phyloP scores from a whole-genome alignment of 1,140 invertebrate genomes.

The Penaeus indicus region DNA sequence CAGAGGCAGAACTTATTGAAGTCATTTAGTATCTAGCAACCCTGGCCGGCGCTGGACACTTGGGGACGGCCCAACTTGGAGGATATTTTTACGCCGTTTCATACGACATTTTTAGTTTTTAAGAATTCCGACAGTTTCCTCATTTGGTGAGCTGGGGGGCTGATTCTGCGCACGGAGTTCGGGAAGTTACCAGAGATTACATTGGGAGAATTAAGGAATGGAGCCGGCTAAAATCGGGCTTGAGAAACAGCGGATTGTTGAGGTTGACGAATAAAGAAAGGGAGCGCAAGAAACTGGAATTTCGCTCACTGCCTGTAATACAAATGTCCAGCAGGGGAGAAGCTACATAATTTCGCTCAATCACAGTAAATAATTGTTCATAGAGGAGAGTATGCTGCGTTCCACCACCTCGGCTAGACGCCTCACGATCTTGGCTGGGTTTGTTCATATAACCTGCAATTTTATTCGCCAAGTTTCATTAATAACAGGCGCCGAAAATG shows the following conservation, averaged over 20 bases:
- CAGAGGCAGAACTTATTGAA: slow-evolving; percentile 51
- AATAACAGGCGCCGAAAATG: slow-evolving; percentile 50
- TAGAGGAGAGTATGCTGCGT: slow-evolving; percentile 37
- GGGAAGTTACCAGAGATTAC: slow-evolving; percentile 26
- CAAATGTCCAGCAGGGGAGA: slow-evolving; percentile 61
- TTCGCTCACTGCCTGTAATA: slow-evolving; percentile 48
- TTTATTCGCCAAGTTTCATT: slow-evolving; percentile 43
- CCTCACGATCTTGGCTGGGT: slow-evolving; percentile 38
- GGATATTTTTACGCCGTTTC: slow-evolving; percentile 49
- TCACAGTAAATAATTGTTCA: slow-evolving; percentile 63
- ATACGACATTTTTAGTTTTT: slow-evolving; percentile 39
- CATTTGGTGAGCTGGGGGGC: background rate
- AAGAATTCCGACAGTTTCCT: background rate
- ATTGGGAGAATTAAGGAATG: slow-evolving; percentile 16
- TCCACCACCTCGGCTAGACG: background rate
- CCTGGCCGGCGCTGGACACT: slow-evolving; percentile 25
- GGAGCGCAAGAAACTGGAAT: slow-evolving; percentile 6
- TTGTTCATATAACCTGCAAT: slow-evolving; percentile 15
- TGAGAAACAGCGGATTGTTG: background rate
- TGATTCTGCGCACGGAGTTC: background rate
- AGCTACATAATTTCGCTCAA: slow-evolving; percentile 62
- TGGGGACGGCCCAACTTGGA: slow-evolving; percentile 22
- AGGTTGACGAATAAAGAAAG: slow-evolving; percentile 44
- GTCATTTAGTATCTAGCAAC: slow-evolving; percentile 56
- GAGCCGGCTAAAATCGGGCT: background rate